Base-by-base conservation (phyloP, 2,113 vertebrate genomes). In the Gracilinanus agilis region DNA sequence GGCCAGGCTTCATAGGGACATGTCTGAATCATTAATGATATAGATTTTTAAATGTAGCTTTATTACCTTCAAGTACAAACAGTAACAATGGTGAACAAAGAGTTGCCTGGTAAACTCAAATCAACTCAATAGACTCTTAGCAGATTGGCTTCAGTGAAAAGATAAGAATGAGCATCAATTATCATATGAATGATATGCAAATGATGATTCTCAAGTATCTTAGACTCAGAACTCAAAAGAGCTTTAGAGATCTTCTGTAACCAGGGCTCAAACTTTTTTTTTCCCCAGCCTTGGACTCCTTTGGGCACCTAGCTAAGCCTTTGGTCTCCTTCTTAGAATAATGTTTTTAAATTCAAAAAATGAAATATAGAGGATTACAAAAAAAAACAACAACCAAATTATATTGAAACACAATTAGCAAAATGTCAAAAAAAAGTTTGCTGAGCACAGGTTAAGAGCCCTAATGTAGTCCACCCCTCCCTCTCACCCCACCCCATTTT, bases 31-130 rank as follows among this genome's bases (percentile, higher is more conserved):
- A 83, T 83, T 83, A 83, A 83, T 19, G 67, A 83, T 83, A 83
- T 83, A 83, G 67, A 83, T 83, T 83, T 83, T 83, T 83, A 83
- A 83, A 83, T 83, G 67, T 83, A 83, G 67, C 67, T 83, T 83
- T 83, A 83, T 83, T 83, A 83, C 67, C 67, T 83, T 83, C 67
- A 83, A 83, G n/a, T 83, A 83, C 67, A 83, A 83, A 83, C 67
- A 83, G 67, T 83, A 83, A 83, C 67, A 83, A 83, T 83, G 67
- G 67, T 40, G n/a, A 83, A 83, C 67, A 83, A 83, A 83, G 67
- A 40, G 67, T 83, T 23, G n/a, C 67, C 67, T 21, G 19, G 67
- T 83, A 83, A 83, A 83, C 67, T 83, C 67, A 83, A 83, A 40
- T 40, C 67, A 83, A 40, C 67, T 83, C 67, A 83, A 83, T 40